These are phyloP conservation scores for Scaptomyza parva DNA, from an alignment of 2,888 invertebrate species.

Conservation along the genomic window DNA sequence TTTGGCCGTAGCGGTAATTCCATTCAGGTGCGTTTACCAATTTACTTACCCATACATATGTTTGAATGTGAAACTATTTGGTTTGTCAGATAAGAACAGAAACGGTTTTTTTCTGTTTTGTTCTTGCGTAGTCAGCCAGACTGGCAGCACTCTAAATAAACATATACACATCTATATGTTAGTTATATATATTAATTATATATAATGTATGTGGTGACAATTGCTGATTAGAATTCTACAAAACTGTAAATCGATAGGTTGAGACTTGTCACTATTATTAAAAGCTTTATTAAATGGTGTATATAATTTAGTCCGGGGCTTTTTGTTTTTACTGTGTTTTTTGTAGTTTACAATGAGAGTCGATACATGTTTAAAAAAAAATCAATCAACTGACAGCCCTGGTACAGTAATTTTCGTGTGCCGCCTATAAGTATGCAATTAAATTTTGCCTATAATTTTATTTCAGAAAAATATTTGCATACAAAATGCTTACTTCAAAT, in stretches of 20 bases:
- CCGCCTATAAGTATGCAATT: slow-evolving; percentile 34
- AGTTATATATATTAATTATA: not conserved
- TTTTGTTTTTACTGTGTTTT: not conserved
- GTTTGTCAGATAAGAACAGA: not conserved
- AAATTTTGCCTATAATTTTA: too few relatives aligned
- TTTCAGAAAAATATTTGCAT: too few relatives aligned
- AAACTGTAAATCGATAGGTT: slow-evolving; percentile 38
- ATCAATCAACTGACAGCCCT: slow-evolving; percentile 15
- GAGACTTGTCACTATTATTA: slow-evolving; percentile 15
- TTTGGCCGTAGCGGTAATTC: slow-evolving; percentile 74
- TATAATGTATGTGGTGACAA: slow-evolving; percentile 4
- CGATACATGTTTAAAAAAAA: not conserved
- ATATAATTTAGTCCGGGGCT: not conserved
- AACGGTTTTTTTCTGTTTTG: slow-evolving; percentile 11
- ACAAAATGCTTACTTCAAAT: not conserved
- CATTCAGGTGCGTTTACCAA: slow-evolving; percentile 76
- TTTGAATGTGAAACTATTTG: slow-evolving; percentile 19
- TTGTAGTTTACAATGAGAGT: not conserved
- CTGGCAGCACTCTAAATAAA: slow-evolving; percentile 29
- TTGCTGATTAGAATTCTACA: slow-evolving; percentile 48
- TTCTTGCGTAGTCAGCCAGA: slow-evolving; percentile 27
- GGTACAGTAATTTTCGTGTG: fast-evolving
- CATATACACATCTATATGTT: slow-evolving; percentile 9
- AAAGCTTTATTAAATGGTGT: slow-evolving; percentile 1
- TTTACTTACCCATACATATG: slow-evolving; percentile 50